phyloP scores from a whole-genome alignment of 2,888 invertebrate genomes.

The Drosophila mayaguana region DNA sequence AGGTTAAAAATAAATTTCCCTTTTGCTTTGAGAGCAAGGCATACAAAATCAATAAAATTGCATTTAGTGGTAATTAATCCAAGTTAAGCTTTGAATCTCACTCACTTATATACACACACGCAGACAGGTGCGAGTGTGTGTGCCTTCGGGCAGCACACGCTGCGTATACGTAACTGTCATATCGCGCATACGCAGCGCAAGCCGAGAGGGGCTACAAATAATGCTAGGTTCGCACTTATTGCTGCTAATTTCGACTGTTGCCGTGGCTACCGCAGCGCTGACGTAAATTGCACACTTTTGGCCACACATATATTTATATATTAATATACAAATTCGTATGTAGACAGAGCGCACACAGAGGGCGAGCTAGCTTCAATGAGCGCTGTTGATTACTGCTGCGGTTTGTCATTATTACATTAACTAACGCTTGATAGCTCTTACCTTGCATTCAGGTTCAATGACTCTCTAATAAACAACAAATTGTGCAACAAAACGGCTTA shows the following conservation, averaged over 20 bases:
- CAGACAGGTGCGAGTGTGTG: background rate
- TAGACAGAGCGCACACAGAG: background rate
- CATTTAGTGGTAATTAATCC: constrained; percentile 7
- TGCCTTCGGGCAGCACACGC: background rate
- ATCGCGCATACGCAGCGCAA: constrained; percentile 42
- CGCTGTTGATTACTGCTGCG: constrained; percentile 16
- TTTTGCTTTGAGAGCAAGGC: background rate
- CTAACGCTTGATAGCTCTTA: constrained; percentile 29
- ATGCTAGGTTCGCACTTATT: constrained; percentile 19
- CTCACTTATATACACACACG: background rate
- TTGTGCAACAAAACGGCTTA: constrained; percentile 1
- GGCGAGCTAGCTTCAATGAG: constrained; percentile 19
- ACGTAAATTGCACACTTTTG: constrained; percentile 1
- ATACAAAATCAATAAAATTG: constrained; percentile 1
- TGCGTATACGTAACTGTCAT: constrained; percentile 9
- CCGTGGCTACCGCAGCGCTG: constrained; percentile 5
- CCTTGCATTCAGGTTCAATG: constrained; percentile 61
- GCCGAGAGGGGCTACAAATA: background rate
- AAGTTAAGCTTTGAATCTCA: background rate
- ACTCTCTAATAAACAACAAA: constrained; percentile 20
- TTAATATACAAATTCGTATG: background rate
- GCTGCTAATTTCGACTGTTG: constrained; percentile 28
- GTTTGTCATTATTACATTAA: constrained; percentile 36
- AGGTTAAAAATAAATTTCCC: background rate
- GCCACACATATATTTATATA: background rate